These are phyloP conservation scores for Helarctos malayanus DNA, from an alignment of 2,797 vertebrate species.

Conservation along the genomic window DNA sequence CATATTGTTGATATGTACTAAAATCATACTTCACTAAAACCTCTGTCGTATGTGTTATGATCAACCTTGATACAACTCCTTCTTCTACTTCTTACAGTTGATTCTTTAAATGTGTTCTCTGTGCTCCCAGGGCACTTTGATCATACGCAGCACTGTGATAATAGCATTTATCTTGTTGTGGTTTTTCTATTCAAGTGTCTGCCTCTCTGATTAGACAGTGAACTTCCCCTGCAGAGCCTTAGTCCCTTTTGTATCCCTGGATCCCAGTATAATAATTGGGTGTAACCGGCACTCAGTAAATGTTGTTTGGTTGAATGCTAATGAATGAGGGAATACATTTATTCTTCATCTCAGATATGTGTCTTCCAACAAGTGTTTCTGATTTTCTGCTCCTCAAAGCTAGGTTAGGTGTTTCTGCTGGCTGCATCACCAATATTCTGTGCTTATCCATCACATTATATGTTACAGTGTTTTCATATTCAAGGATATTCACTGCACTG, in stretches of 20 bases:
- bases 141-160: not conserved
- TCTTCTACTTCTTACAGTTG: not conserved
- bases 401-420: not conserved
- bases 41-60: not conserved
- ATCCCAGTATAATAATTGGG: not conserved
- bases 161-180: not conserved
- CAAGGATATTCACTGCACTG: not conserved
- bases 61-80: not conserved
- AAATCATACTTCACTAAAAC: slow-evolving; percentile 17
- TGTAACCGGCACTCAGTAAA: not conserved
- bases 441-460: not conserved
- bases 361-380: not conserved
- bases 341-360: not conserved
- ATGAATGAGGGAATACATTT: not conserved
- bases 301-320: not conserved
- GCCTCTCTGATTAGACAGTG: not conserved
- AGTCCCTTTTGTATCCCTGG: not conserved
- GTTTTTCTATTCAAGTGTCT: slow-evolving; percentile 15
- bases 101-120: slow-evolving; percentile 22
- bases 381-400: not conserved
- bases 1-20: not conserved
- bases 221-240: not conserved
- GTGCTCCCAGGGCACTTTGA: not conserved
- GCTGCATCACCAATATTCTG: not conserved
- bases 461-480: not conserved